Evolutionary conservation across 2,888 invertebrate species (phyloP), one percentile per base, ranked within the genome.

Genomic region (Eupelmus urozonus): DNA sequence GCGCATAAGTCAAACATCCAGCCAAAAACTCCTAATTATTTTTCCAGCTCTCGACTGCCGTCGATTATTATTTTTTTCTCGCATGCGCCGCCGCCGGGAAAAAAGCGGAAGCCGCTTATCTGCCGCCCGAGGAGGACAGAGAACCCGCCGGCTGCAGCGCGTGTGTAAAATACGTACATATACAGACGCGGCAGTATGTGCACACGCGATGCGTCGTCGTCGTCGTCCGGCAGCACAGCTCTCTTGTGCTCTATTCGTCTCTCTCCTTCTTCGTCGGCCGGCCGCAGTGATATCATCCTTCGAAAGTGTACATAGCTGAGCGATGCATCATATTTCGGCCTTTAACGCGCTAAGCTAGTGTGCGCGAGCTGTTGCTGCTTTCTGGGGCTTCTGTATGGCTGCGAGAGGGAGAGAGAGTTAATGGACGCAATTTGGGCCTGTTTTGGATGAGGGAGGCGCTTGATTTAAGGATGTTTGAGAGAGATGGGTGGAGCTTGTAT

Each of bases 271-370:
- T 23, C 13, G 27, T 53, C 51, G 20, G 11, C 27, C 16, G 16
- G n/a, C n/a, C 23, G 13, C 13, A 45, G 67, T 75, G 79, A 88
- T 86, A 86, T 88, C 87, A 88, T 83, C 85, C 77, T 82, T 86
- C 83, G 85, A 85, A 86, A 87, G 85, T 63, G 71, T 71, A 59
- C 85, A 87, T 86, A 87, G 84, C 86, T 84, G 80, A 85, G 81
- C 84, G 86, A 87, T 88, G 88, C 84, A 87, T 88, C 87, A 87
- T 82, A 84, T 84, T 76, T 71, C 59, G 59, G 70, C n/a, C 75
- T 63, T 65, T 18, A 25, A 51, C 45, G 45, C 45, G 45, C n/a
- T n/a, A n/a, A n/a, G n/a, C n/a, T n/a, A n/a, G n/a, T n/a, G n/a
- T n/a, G n/a, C n/a, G n/a, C n/a, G n/a, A n/a, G n/a, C n/a, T n/a